Base-by-base conservation (phyloP, 1,140 invertebrate genomes). In the Pseudomyrmex sp. region DNA sequence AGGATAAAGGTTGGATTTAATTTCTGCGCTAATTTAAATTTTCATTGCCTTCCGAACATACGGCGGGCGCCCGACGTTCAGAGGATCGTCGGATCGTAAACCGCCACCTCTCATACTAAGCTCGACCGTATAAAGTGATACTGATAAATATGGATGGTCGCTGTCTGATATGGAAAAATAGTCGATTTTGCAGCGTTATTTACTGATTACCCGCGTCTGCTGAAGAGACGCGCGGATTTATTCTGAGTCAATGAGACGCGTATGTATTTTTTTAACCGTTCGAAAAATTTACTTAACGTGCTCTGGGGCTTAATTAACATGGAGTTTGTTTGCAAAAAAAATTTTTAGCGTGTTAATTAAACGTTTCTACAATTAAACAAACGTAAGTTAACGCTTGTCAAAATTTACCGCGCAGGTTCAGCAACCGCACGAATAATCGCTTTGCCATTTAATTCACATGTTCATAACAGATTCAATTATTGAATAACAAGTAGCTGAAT, bases 11-110 rank as follows among this genome's bases (percentile, higher is more conserved):
- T 68, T 56, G 84, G 87, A 88, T 89, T 89, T 89, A 88, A 89
- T 89, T 88, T 89, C 88, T 88, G 82, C 84, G 75, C 87, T 82
- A 88, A 89, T 89, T 89, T 88, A 88, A 89, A 89, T 89, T 89
- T 89, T 88, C 80, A 89, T 88, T 88, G 87, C 75, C 83, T 84
- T 85, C 83, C 65, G 74, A 58, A 66, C 58, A 87, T 84, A 87
- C 75, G 66, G 63, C 58, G 82, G 61, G 56, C 44, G 69, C 82
- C 13, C 62, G 86, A 65, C 85, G 69, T 65, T 80, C 82, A 87
- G 62, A 87, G 85, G 61, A 83, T 69, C 75, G 83, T 87, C 85
- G 65, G 72, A 65, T 66, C 73, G 77, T 83, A 84, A 88, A 84
- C 85, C 84, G 62, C 75, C 73, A 83, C 56, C 66, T 74, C 23